phyloP scores from a whole-genome alignment of 2,797 vertebrate species.

The Spinus pinus region DNA sequence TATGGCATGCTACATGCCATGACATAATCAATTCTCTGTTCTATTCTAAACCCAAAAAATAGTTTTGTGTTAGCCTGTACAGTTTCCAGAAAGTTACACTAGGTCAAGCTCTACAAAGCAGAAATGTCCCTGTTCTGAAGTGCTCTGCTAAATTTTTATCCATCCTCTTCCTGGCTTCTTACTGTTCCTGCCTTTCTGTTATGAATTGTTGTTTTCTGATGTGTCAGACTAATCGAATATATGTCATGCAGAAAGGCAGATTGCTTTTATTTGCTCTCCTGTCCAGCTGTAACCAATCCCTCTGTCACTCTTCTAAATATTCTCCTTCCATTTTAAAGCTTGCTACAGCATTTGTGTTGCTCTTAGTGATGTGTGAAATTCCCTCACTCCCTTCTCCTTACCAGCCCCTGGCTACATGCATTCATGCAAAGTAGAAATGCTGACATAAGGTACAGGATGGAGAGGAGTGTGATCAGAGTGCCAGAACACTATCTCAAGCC shows the following conservation, averaged over 20 bases:
- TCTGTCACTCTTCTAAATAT: background rate
- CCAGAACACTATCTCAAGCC: accelerated
- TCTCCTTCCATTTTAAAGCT: background rate
- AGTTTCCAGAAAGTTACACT: background rate
- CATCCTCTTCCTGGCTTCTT: background rate
- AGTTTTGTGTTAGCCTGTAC: background rate
- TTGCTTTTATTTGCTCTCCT: background rate
- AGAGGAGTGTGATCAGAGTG: background rate
- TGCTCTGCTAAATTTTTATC: background rate
- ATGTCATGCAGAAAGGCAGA: background rate
- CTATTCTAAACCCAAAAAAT: background rate
- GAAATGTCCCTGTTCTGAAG: background rate
- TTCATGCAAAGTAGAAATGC: background rate
- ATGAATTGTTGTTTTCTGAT: background rate
- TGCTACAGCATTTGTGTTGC: background rate
- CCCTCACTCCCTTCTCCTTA: background rate
- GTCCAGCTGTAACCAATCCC: background rate
- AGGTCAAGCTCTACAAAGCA: background rate
- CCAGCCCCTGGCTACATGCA: background rate
- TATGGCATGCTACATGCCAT: background rate
- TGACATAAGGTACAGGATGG: background rate
- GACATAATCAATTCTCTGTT: background rate
- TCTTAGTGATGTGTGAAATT: background rate
- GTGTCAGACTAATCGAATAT: background rate
- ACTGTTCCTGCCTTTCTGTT: background rate